A percentile compares a stretch with the other conserved stretches of the same genome.
phyloP scores from a whole-genome alignment of 1,140 invertebrate species.

The Anthonomus grandis region DNA sequence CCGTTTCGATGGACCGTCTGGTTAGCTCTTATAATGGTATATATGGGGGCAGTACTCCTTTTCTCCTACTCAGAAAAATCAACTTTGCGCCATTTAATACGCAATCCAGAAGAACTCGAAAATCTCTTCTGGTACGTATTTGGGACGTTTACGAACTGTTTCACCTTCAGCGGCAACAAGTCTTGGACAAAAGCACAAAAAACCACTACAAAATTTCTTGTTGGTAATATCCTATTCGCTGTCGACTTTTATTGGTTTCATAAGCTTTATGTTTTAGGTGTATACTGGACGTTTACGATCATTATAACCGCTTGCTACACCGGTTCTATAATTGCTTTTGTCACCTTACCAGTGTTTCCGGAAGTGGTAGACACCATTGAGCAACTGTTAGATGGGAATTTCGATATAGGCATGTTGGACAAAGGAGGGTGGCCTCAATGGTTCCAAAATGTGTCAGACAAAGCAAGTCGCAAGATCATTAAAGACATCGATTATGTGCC shows the following conservation, averaged over 20 bases:
- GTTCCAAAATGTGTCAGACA: slow-evolving; percentile 62
- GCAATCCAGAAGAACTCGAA: slow-evolving; percentile 64
- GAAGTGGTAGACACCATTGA: slow-evolving; percentile 62
- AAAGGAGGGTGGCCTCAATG: slow-evolving; percentile 67
- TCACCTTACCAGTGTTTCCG: slow-evolving; percentile 69
- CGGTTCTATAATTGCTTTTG: slow-evolving; percentile 75
- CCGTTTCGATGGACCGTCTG: slow-evolving; percentile 75
- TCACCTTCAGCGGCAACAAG: slow-evolving; percentile 64
- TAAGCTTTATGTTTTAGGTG: slow-evolving; percentile 49
- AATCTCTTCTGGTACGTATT: slow-evolving; percentile 80
- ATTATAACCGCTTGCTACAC: slow-evolving; percentile 77
- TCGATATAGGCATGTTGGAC: slow-evolving; percentile 62
- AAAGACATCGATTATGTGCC: slow-evolving; percentile 64
- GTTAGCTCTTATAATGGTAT: slow-evolving; percentile 64
- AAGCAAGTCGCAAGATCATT: slow-evolving; percentile 56
- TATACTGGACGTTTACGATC: slow-evolving; percentile 77
- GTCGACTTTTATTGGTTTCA: neutral
- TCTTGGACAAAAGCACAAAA: slow-evolving; percentile 68
- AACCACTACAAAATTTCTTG: slow-evolving; percentile 62
- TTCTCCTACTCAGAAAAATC: slow-evolving; percentile 67
- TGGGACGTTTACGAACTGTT: slow-evolving; percentile 76
- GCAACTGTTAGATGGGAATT: slow-evolving; percentile 58
- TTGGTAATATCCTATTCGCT: slow-evolving; percentile 52
- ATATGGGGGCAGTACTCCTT: slow-evolving; percentile 68
- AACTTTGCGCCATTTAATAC: slow-evolving; percentile 58